These are phyloP conservation scores for Agrypnus murinus DNA, from an alignment of 2,888 invertebrate species.

Conservation along the genomic window DNA sequence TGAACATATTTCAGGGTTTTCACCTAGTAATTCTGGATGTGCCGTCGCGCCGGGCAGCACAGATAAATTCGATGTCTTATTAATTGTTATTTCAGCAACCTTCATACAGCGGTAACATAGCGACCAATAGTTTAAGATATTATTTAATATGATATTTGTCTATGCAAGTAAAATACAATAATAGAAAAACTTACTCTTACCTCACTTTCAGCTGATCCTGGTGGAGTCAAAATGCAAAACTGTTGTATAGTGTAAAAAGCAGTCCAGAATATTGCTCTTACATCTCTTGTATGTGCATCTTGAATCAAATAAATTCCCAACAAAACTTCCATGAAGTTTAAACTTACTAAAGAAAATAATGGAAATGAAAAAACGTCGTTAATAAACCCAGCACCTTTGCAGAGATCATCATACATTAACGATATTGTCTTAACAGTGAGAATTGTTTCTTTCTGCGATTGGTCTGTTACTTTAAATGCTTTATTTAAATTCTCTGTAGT, in stretches of 20 bases:
- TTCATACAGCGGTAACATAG: too few species aligned
- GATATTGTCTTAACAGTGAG: constrained; percentile 37
- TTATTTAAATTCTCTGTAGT: constrained; percentile 32
- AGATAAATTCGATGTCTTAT: too few species aligned
- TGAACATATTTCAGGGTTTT: too few species aligned
- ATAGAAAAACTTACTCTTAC: too few species aligned
- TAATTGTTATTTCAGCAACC: too few species aligned
- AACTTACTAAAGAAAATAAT: constrained; percentile 41
- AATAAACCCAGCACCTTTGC: constrained; percentile 40
- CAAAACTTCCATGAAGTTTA: constrained; percentile 46
- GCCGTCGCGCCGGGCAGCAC: too few species aligned
- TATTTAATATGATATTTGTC: too few species aligned
- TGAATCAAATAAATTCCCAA: constrained; percentile 38
- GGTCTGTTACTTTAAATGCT: background rate
- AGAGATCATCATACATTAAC: constrained; percentile 45
- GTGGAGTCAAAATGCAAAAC: constrained; percentile 37
- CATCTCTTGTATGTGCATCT: constrained; percentile 17
- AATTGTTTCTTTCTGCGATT: background rate
- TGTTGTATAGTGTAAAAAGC: constrained; percentile 35
- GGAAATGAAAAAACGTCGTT: constrained; percentile 44
- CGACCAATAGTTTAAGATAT: too few species aligned
- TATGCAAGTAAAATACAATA: too few species aligned
- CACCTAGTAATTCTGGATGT: too few species aligned
- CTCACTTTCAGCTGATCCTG: constrained; percentile 33
- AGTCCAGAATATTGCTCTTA: constrained; percentile 41